These are phyloP conservation scores for Nothobranchius kuhntae DNA, from an alignment of 2,113 vertebrate genomes.

Conservation along the genomic window DNA sequence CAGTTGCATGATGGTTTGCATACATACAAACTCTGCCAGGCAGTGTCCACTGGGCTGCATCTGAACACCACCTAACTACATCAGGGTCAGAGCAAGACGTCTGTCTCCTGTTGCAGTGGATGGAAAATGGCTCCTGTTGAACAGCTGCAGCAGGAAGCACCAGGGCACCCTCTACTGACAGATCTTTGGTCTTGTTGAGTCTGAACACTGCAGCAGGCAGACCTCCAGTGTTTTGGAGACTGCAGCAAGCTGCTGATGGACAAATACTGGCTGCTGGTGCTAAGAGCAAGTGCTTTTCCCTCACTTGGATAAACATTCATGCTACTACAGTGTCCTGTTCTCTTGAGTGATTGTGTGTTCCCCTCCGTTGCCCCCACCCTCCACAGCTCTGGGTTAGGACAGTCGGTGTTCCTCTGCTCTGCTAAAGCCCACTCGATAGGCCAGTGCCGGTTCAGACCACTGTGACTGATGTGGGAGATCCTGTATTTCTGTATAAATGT, in stretches of 20 bases:
- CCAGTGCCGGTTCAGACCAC: slow-evolving; percentile 77
- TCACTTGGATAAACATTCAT: slow-evolving; percentile 23
- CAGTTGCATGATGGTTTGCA: slow-evolving; percentile 61
- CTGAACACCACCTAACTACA: slow-evolving; percentile 38
- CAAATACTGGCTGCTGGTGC: slow-evolving; percentile 43
- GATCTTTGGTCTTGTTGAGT: slow-evolving; percentile 1
- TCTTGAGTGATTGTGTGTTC: slow-evolving; percentile 22
- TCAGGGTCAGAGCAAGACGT: slow-evolving; percentile 38
- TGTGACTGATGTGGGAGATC: slow-evolving; percentile 77
- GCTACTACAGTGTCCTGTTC: slow-evolving; percentile 14
- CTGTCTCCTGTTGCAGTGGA: slow-evolving; percentile 32
- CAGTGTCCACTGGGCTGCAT: slow-evolving; percentile 39
- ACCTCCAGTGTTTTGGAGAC: slow-evolving; percentile 27
- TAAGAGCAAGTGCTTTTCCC: slow-evolving; percentile 26
- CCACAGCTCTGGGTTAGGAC: slow-evolving; percentile 42
- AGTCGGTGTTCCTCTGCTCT: slow-evolving; percentile 35
- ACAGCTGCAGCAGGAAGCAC: slow-evolving; percentile 32
- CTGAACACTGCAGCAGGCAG: slow-evolving; percentile 26
- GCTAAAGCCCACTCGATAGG: slow-evolving; percentile 38
- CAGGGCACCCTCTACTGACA: slow-evolving; percentile 70
- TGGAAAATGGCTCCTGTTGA: slow-evolving; percentile 72
- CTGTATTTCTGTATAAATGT: slow-evolving; percentile 85
- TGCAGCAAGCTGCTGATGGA: slow-evolving; percentile 47
- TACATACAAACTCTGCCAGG: slow-evolving; percentile 62
- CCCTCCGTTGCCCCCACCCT: slow-evolving; percentile 25